Conservation (phyloP, 2,113 vertebrate species). For the Rhynchopsitta pachyrhyncha region DNA sequence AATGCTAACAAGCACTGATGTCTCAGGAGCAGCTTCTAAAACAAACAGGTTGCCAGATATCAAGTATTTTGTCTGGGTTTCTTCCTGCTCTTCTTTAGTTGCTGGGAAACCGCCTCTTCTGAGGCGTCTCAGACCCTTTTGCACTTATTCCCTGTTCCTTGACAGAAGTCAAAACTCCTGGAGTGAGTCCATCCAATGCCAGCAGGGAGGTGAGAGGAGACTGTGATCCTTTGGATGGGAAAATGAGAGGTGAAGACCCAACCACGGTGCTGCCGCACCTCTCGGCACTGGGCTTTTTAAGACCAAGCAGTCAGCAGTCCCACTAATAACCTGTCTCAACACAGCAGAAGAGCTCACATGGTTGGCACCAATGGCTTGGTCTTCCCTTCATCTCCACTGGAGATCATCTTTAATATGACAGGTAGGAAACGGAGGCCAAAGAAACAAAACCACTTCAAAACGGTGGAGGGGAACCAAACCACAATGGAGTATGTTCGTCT, state of each 20-base stretch:
- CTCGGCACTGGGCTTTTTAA: fast-evolving
- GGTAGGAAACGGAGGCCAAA: neutral
- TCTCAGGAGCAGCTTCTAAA: neutral
- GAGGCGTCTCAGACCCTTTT: neutral
- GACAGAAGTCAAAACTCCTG: neutral
- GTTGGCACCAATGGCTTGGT: neutral
- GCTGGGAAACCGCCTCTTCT: neutral
- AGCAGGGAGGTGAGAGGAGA: neutral
- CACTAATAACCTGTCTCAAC: neutral
- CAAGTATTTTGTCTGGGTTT: neutral
- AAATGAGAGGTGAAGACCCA: neutral
- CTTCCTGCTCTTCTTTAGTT: neutral
- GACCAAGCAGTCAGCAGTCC: neutral
- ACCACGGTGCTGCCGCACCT: fast-evolving
- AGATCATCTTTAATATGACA: neutral
- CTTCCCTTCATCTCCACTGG: neutral
- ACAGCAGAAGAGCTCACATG: neutral
- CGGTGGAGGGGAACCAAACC: neutral
- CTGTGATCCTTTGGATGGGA: neutral
- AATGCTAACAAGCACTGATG: neutral
- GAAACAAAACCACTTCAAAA: neutral
- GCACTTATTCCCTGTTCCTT: neutral
- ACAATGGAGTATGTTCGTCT: neutral
- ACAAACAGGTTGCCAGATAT: neutral
- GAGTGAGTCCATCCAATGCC: fast-evolving